These are phyloP conservation scores for Pygocentrus nattereri DNA, from an alignment of 2,797 vertebrate genomes.

Conservation along the genomic window DNA sequence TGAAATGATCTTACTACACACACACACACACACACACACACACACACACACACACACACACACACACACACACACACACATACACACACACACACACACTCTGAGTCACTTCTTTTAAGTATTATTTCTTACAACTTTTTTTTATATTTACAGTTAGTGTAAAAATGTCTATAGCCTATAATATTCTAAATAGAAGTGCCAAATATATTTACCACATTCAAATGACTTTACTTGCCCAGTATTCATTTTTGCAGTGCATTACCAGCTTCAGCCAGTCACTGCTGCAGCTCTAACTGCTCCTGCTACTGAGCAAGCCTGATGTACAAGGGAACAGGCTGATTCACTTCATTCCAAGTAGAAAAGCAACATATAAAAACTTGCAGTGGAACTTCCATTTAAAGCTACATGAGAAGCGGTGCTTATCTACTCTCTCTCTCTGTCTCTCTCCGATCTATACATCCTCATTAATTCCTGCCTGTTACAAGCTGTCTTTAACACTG, in stretches of 20 bases:
- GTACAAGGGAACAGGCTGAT: not conserved
- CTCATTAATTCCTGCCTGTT: constrained; percentile 42
- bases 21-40: too few species aligned
- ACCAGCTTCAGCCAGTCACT: constrained; percentile 16
- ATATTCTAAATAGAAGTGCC: not conserved
- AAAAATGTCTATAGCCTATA: too few species aligned
- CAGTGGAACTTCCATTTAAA: not conserved
- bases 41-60: too few species aligned
- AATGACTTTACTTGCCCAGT: not conserved
- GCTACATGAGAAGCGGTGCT: constrained; percentile 16
- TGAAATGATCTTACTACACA: too few species aligned
- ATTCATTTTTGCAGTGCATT: constrained; percentile 4
- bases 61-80: too few species aligned
- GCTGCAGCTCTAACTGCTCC: not conserved
- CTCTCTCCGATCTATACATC: constrained; percentile 34
- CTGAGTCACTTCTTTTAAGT: too few species aligned
- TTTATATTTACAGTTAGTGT: too few species aligned
- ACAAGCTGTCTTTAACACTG: constrained; percentile 43
- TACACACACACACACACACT: too few species aligned
- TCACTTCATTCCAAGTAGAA: constrained; percentile 2
- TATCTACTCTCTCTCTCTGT: constrained; percentile 17
- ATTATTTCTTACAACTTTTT: too few species aligned
- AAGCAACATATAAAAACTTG: not conserved
- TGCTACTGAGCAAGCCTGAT: not conserved
- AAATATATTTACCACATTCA: not conserved